phyloP scores from a whole-genome alignment of 1,140 invertebrate genomes.

The Brachionus asplanchnoidis region DNA sequence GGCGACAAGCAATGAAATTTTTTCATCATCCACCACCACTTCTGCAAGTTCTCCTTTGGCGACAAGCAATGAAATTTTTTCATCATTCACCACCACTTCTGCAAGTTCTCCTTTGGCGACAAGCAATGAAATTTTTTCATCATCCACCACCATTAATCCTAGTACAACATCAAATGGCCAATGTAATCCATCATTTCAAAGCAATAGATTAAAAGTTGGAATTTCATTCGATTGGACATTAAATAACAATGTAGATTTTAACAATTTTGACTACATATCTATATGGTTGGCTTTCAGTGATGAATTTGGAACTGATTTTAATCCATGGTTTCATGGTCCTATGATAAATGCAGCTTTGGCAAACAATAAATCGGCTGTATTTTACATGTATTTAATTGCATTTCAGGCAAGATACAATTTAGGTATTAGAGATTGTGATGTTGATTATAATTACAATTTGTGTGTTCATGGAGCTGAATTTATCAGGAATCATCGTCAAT shows the following conservation, averaged over 20 bases:
- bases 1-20: not conserved
- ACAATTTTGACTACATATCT: conserved; percentile 28
- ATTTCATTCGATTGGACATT: conserved; percentile 11
- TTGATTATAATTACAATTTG: not conserved
- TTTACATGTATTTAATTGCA: conserved; percentile 33
- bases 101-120: not conserved
- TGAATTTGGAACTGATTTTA: not conserved
- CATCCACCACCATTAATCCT: no score
- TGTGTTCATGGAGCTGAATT: conserved; percentile 8
- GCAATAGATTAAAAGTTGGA: not conserved
- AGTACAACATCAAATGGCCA: not conserved
- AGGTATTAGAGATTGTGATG: conserved; percentile 25
- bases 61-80: no score
- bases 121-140: no score
- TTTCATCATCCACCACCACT: not conserved
- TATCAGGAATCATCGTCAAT: not conserved
- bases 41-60: not conserved
- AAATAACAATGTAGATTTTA: not conserved
- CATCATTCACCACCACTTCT: not conserved
- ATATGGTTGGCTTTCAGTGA: not conserved
- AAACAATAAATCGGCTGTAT: not conserved
- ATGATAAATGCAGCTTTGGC: conserved; percentile 1
- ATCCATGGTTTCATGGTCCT: conserved; percentile 8
- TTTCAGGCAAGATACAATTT: not conserved
- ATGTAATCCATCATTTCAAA: not conserved